These are phyloP conservation scores for Nothocercus julius DNA, from an alignment of 2,113 vertebrate genomes.

Conservation along the genomic window DNA sequence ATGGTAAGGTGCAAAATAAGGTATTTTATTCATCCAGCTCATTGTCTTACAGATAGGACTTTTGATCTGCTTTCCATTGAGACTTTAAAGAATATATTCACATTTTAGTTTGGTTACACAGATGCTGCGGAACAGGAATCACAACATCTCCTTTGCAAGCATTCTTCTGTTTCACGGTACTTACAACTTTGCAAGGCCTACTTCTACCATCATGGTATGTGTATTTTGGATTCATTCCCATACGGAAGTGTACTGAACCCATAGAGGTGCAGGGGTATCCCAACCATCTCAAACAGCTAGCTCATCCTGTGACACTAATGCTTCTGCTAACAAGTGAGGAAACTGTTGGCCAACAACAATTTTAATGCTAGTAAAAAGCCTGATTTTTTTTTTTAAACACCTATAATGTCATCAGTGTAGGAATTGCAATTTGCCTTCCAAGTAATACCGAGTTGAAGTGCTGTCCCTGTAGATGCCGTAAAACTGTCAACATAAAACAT, in stretches of 20 bases:
- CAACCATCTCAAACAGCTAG: rapidly evolving
- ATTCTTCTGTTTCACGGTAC: neutral
- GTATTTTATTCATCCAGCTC: neutral
- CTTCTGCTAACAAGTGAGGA: neutral
- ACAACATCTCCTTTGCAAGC: neutral
- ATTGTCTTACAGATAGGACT: neutral
- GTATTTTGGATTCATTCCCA: neutral
- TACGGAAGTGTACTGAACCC: neutral
- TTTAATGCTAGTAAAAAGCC: neutral
- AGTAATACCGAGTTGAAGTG: neutral
- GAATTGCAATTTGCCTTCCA: constrained; percentile 7
- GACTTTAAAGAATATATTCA: neutral
- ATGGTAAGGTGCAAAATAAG: neutral
- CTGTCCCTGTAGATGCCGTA: neutral
- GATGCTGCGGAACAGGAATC: neutral
- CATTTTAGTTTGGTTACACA: neutral
- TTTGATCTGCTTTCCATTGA: neutral
- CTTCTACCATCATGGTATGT: neutral
- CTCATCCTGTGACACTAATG: neutral
- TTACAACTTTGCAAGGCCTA: neutral
- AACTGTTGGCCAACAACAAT: neutral
- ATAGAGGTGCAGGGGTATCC: neutral
- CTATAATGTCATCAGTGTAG: neutral
- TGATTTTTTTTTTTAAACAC: neutral
- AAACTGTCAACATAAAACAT: neutral